Base-by-base conservation (phyloP, 2,113 vertebrate genomes). In the Lasiurus borealis region DNA sequence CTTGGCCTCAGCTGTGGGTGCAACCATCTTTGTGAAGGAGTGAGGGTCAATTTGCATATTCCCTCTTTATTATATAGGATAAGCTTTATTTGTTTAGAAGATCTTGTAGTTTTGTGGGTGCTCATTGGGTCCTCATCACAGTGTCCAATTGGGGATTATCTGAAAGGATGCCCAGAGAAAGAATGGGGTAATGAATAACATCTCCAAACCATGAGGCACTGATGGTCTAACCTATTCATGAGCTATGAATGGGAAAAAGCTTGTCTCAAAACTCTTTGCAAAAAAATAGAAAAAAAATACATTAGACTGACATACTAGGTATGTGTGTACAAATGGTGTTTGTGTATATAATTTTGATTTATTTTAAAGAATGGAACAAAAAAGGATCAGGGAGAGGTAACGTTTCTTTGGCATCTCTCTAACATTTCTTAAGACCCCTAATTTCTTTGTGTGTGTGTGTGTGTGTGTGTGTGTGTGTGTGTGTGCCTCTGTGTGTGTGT, bases 91-190 rank as follows among this genome's bases (percentile, higher is more conserved):
- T 14, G 1, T 57, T 46, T 48, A 73, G 73, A 77, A 54, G 46
- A 12, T 0, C 15, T 27, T 12, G 34, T 27, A 48, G 34, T 36
- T 66, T 12, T 13, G 12, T 71, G 34, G 4, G 3, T 16, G 18
- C 3, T 50, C 10, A 19, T 10, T 10, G 50, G 48, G 13, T 52
- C 34, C 29, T 40, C 6, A 1, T 4, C 31, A 31, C 29, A 9
- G 14, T 46, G 6, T 54, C 44, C 18, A 6, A 0, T 12, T 2
- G 0, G 23, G 12, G 19, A 25, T 12, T 1, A 14, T 44, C 6
- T 27, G 78, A 54, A 59, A 68, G 40, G 46, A 40, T 5, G 2
- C 14, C 31, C 18, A 40, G 29, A 29, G 29, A 46, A 36, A 72
- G 15, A 52, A 59, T 1, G 8, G 27, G 52, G 8, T 13, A 3